Percentiles rank a stretch among this genome's conserved stretches.
Conservation (phyloP, 2,113 vertebrate species). For the Bambusicola thoracicus region DNA sequence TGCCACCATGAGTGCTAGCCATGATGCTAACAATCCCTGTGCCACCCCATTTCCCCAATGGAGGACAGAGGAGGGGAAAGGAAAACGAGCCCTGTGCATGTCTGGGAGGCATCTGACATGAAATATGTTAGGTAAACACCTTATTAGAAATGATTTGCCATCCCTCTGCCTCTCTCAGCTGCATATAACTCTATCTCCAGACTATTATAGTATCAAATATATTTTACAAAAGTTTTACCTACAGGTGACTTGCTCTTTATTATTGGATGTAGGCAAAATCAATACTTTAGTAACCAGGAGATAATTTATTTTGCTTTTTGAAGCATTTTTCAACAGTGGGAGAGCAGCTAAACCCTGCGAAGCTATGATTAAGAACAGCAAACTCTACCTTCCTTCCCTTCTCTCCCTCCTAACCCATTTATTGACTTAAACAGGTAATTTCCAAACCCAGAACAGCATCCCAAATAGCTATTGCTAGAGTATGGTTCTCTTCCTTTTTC, state of each 20-base stretch:
- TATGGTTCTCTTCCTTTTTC: neutral
- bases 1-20: neutral
- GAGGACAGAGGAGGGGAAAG: neutral
- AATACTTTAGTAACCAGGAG: conserved; percentile 83
- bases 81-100: neutral
- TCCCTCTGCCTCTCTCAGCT: conserved; percentile 73
- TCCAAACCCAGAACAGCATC: conserved; percentile 38
- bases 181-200: conserved; percentile 81
- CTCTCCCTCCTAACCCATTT: conserved; percentile 71
- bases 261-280: conserved; percentile 87
- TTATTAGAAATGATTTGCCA: conserved; percentile 79
- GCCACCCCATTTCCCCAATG: neutral
- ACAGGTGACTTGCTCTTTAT: conserved; percentile 89
- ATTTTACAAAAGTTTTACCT: conserved; percentile 89
- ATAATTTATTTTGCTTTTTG: conserved; percentile 86
- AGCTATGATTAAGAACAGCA: conserved; percentile 85
- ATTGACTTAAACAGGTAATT: conserved; percentile 71
- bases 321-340: conserved; percentile 85
- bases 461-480: neutral
- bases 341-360: conserved; percentile 79
- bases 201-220: conserved; percentile 88
- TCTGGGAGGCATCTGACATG: neutral
- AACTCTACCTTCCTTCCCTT: conserved; percentile 68
- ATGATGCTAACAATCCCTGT: neutral
- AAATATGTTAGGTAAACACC: conserved; percentile 47